These are phyloP conservation scores for Drosophila prostipennis DNA, from an alignment of 2,888 invertebrate species.

Conservation along the genomic window DNA sequence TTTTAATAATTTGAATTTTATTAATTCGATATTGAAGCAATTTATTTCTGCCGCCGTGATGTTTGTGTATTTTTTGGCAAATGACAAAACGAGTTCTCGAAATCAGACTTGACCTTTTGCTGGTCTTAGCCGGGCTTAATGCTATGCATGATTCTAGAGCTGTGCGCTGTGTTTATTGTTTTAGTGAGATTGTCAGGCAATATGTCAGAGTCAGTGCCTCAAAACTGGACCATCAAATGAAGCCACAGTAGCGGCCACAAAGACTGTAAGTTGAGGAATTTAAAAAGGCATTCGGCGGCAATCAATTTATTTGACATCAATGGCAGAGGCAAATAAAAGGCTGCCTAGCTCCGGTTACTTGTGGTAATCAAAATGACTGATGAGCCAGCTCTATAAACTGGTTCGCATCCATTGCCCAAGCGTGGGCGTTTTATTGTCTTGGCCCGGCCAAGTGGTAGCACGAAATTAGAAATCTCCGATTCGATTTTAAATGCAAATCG, in stretches of 20 bases:
- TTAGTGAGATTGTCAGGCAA: conserved; percentile 58
- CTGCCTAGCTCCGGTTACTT: conserved; percentile 44
- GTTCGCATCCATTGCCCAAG: conserved; percentile 56
- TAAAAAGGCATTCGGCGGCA: conserved; percentile 32
- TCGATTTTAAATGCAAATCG: conserved; percentile 74
- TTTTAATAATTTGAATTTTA: conserved; percentile 57
- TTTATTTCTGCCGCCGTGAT: conserved; percentile 59
- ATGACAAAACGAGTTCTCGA: conserved; percentile 48
- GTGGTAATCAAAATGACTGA: conserved; percentile 70
- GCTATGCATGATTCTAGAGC: conserved; percentile 45
- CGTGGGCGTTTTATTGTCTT: conserved; percentile 58
- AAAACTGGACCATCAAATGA: conserved; percentile 48
- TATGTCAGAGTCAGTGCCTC: conserved; percentile 58
- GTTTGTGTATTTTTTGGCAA: conserved; percentile 57
- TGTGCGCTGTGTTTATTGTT: conserved; percentile 45
- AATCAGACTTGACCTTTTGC: conserved; percentile 57
- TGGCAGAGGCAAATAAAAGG: conserved; percentile 40
- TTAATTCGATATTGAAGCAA: conserved; percentile 64
- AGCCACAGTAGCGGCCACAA: conserved; percentile 23
- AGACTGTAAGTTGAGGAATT: conserved; percentile 65
- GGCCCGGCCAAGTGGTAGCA: conserved; percentile 41
- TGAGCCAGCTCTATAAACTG: conserved; percentile 66
- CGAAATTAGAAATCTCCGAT: conserved; percentile 48
- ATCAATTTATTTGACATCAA: conserved; percentile 65
- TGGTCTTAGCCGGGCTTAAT: conserved; percentile 25